Conservation (phyloP, 1,140 invertebrate species). For the Oppia nitens region DNA sequence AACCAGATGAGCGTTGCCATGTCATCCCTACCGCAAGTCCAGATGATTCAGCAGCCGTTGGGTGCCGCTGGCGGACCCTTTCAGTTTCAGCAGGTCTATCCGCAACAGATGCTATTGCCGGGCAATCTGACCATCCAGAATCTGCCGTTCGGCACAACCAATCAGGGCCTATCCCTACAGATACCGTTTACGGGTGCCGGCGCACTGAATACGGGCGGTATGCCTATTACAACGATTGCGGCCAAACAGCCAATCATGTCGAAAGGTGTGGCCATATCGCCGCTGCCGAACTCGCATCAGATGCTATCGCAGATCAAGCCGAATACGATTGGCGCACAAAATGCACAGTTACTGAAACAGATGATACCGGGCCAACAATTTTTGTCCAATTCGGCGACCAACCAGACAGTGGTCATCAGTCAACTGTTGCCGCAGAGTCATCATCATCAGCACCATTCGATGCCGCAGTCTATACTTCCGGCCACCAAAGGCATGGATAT, state of each 20-base stretch:
- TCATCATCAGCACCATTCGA: neutral
- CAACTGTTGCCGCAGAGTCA: conserved; percentile 8
- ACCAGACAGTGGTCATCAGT: neutral
- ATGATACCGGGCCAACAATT: neutral
- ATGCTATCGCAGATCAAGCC: neutral
- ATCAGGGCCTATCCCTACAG: neutral
- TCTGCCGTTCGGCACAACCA: neutral
- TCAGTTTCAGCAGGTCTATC: neutral
- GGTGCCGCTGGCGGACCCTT: neutral
- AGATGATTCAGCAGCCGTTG: neutral
- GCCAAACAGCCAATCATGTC: neutral
- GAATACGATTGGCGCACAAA: neutral
- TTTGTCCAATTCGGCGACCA: neutral
- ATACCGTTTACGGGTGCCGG: neutral
- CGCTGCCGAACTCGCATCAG: neutral
- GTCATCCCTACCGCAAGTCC: neutral
- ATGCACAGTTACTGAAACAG: neutral
- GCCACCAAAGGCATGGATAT: neutral
- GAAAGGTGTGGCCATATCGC: neutral
- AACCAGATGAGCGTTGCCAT: neutral
- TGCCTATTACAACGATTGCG: neutral
- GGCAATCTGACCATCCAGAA: neutral
- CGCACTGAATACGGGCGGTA: neutral
- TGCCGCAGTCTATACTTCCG: neutral
- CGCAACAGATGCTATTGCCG: neutral